These are phyloP conservation scores for Eudasyphora cyanicolor DNA, from an alignment of 2,888 invertebrate species.

Conservation along the genomic window DNA sequence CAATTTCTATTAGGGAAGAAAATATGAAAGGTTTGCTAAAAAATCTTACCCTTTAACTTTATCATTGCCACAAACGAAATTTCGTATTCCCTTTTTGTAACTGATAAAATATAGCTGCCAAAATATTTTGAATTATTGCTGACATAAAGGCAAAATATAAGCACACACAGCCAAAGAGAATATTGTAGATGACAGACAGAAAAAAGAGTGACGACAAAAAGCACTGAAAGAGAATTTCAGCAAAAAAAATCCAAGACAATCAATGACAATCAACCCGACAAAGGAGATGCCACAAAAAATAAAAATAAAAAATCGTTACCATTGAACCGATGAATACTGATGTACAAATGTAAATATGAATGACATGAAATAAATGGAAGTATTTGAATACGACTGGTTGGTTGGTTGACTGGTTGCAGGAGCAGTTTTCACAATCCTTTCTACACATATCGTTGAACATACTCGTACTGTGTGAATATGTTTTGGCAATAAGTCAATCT, in stretches of 20 bases:
- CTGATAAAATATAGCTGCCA: conserved; percentile 29
- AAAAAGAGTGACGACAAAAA: no score
- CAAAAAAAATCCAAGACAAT: conserved; percentile 12
- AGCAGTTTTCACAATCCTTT: not conserved
- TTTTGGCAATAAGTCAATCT: conserved; percentile 61
- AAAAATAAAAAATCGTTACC: not conserved
- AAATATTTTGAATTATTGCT: conserved; percentile 54
- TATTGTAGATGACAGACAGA: conserved; percentile 23
- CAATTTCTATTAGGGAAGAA: no score
- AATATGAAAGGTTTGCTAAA: no score
- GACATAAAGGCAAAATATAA: not conserved
- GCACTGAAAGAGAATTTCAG: no score
- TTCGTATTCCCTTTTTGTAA: not conserved
- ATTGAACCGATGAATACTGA: conserved; percentile 18
- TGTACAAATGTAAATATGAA: not conserved
- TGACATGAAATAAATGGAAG: not conserved
- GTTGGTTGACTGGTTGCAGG: not conserved
- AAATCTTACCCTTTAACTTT: no score
- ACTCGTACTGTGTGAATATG: conserved; percentile 8
- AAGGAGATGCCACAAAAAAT: conserved; percentile 26
- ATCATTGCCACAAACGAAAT: not conserved
- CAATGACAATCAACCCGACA: conserved; percentile 9
- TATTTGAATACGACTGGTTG: not conserved
- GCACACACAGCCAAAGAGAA: not conserved
- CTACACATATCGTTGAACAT: not conserved